Evolutionary conservation across 2,113 vertebrate genomes (phyloP).

Genomic region (Sturnira hondurensis): DNA sequence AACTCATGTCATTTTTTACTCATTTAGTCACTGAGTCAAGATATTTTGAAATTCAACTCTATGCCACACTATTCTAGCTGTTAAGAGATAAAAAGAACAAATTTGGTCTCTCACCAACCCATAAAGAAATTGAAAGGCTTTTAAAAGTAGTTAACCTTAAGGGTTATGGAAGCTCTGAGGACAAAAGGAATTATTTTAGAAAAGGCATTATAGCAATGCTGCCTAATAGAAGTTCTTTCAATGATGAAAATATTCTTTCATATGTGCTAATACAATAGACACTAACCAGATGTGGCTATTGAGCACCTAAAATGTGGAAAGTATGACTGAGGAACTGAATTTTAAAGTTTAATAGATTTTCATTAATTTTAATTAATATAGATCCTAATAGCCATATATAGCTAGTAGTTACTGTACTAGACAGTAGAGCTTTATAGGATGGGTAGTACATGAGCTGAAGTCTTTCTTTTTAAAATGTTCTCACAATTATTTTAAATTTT

Average conservation of each 20-base stretch:
- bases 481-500: too few relatives aligned
- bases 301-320: background rate
- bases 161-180: background rate
- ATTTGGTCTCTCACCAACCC: background rate
- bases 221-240: background rate
- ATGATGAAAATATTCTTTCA: conserved; percentile 1
- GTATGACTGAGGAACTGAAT: background rate
- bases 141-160: background rate
- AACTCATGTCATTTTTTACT: background rate
- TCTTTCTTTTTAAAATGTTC: background rate
- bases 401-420: background rate
- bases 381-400: background rate
- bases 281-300: background rate
- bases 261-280: background rate
- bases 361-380: background rate
- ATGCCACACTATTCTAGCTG: background rate
- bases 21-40: background rate
- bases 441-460: background rate
- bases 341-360: background rate
- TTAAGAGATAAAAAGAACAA: background rate
- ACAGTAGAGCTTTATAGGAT: background rate
- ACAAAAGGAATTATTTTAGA: conserved; percentile 22
- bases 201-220: background rate
- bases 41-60: conserved; percentile 9
- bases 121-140: background rate